phyloP scores from a whole-genome alignment of 2,888 invertebrate species.

The Tenthredo notha region DNA sequence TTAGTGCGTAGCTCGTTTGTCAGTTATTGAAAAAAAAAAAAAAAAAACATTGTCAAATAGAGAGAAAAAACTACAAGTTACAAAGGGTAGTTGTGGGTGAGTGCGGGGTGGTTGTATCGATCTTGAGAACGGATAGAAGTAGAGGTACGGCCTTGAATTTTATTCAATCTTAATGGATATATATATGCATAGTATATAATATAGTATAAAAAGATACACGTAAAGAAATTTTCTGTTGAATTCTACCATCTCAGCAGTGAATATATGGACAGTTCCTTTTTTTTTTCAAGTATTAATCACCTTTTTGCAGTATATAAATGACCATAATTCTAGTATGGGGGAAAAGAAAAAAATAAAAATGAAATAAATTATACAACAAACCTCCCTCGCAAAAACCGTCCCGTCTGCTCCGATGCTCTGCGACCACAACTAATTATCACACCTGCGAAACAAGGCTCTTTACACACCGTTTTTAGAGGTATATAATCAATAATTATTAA shows the following conservation, averaged over 20 bases:
- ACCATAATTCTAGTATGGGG: too few species aligned
- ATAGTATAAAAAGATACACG: too few species aligned
- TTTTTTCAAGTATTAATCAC: too few species aligned
- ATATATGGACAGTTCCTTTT: too few species aligned
- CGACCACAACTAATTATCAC: slow-evolving; percentile 1
- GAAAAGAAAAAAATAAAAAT: background rate
- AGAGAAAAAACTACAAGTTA: background rate
- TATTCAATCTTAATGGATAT: slow-evolving; percentile 8
- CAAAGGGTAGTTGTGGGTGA: background rate
- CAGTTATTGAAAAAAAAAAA: too few species aligned
- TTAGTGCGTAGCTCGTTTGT: too few species aligned
- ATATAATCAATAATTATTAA: background rate
- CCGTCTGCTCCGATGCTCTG: background rate
- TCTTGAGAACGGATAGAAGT: background rate
- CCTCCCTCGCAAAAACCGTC: background rate
- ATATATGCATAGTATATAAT: too few species aligned
- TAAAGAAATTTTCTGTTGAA: too few species aligned
- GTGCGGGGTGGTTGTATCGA: background rate
- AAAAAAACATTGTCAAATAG: background rate
- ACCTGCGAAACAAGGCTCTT: background rate
- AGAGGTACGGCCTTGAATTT: slow-evolving; percentile 8
- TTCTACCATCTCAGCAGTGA: too few species aligned
- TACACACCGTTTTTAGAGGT: background rate
- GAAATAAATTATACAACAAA: background rate
- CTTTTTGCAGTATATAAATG: too few species aligned